Base-by-base conservation (phyloP, 2,888 invertebrate genomes). In the Cotesia congregata region DNA sequence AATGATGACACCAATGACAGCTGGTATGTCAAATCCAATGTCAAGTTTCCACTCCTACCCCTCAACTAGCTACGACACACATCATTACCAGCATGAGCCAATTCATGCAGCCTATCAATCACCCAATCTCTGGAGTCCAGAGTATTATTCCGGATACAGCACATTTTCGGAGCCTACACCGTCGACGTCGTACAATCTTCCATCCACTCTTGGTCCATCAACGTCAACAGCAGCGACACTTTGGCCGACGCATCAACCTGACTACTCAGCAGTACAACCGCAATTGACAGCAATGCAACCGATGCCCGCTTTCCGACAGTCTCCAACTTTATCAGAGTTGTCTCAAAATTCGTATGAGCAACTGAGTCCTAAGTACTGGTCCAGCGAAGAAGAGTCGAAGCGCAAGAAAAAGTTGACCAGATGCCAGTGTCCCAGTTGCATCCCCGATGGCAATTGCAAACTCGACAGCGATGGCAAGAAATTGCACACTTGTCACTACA, bases 401-500 rank as follows among this genome's bases (percentile, higher is more conserved):
- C 79, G 85, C 0, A 85, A 85, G 0, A 91, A 95, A 0, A 92
- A 95, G 77, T 94, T 94, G 81, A 93, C 94, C 40, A 94, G 95
- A 85, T 95, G 95, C 88, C 93, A 94, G 73, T 96, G 94, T 88
- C 96, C 93, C n/a, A 96, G 94, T 90, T 96, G 93, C 88, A 93
- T 94, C 83, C 94, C 92, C 83, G 97, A 93, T 91, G 95, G 94
- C 87, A 91, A 82, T 88, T 95, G 92, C 83, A 93, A 92, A 89
- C 94, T 92, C 89, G 94, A 91, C 86, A 94, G 91, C 88, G 96
- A 93, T 91, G 95, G 93, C 83, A 96, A 94, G 90, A 95, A 94
- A 88, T 95, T 92, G 90, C 97, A 97, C 88, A 93, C 95, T 67
- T 97, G 97, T 86, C 96, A 97, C 89, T 94, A 96, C 61, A 94